These are phyloP conservation scores for Epiblema foenella DNA, from an alignment of 2,888 invertebrate species.

Conservation along the genomic window DNA sequence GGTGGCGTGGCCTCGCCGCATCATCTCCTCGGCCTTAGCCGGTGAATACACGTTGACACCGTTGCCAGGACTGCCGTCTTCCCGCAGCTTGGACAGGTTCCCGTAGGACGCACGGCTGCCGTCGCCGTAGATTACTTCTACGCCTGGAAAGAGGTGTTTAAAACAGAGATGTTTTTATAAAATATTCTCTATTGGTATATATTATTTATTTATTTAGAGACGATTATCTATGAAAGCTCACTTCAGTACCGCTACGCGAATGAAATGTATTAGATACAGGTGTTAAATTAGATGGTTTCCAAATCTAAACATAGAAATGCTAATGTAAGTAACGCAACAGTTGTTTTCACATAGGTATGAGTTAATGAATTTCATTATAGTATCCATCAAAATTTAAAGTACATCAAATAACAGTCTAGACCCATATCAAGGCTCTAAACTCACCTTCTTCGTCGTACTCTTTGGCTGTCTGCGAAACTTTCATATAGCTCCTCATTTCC, in stretches of 20 bases:
- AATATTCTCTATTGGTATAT: background rate
- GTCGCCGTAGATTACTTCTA: conserved; percentile 80
- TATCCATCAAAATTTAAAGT: background rate
- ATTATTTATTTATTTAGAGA: background rate
- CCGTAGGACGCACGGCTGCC: conserved; percentile 75
- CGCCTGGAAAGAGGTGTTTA: conserved; percentile 62
- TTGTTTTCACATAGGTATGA: too few relatives aligned
- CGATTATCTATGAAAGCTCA: too few relatives aligned
- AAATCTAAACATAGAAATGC: too few relatives aligned
- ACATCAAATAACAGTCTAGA: too few relatives aligned
- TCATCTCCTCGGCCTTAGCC: conserved; percentile 73
- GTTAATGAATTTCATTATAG: too few relatives aligned
- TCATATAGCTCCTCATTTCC: conserved; percentile 89
- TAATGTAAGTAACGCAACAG: too few relatives aligned
- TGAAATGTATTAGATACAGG: too few relatives aligned
- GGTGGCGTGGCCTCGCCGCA: conserved; percentile 59
- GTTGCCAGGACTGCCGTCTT: conserved; percentile 68
- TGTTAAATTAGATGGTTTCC: background rate
- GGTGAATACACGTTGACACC: conserved; percentile 80
- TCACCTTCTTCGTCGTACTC: conserved; percentile 82
- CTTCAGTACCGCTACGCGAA: too few relatives aligned
- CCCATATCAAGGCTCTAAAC: conserved; percentile 30
- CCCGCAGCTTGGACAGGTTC: conserved; percentile 72
- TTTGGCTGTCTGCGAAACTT: conserved; percentile 79
- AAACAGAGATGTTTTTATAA: background rate